Base-by-base conservation (phyloP, 2,888 invertebrate species). In the Melieria omissa region DNA sequence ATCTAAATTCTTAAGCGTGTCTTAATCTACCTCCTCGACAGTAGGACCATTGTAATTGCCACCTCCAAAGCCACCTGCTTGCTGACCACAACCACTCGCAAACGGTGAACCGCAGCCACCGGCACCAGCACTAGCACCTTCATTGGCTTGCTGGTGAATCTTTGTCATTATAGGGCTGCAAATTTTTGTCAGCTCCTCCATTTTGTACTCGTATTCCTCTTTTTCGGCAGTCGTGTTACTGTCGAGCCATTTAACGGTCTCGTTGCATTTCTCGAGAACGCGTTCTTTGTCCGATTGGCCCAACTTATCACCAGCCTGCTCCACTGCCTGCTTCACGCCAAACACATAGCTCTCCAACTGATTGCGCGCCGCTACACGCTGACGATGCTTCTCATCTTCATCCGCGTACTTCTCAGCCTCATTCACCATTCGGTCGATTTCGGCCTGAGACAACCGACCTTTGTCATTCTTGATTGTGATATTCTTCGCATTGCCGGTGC, bases 381-480 rank as follows among this genome's bases (percentile, higher is more conserved):
- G 90, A 9, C 90, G 88, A 78, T 93, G 92, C 80, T 90, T 89
- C 73, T 92, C 91, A 80, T 94, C 93, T 80, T 93, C 93, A 58
- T 91, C 92, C 64, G 90, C 89, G 87, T 92, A 93, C 64, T 87
- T 88, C 80, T 93, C 93, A 0, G 93, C 93, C 76, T 93, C 93
- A 1, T 89, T 85, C 55, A 93, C 86, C 93, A 93, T 94, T 72
- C 91, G 88, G 76, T 94, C 93, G 76, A 94, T 94, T 54, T 95
- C 94, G 7, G 91, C 92, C 83, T 93, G 93, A 14, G 93, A 92
- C 65, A 95, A 87, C 4, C 94, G 89, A 0, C 93, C 93, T 80
- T 92, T 93, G 87, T 94, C 93, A 86, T 94, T 94, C 83, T 92
- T 93, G 76, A 95, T 95, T 55, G 92, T 92, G 74, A 95, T 94